These are phyloP conservation scores for Teleiodes luculella DNA, from an alignment of 2,888 invertebrate species.

Conservation along the genomic window DNA sequence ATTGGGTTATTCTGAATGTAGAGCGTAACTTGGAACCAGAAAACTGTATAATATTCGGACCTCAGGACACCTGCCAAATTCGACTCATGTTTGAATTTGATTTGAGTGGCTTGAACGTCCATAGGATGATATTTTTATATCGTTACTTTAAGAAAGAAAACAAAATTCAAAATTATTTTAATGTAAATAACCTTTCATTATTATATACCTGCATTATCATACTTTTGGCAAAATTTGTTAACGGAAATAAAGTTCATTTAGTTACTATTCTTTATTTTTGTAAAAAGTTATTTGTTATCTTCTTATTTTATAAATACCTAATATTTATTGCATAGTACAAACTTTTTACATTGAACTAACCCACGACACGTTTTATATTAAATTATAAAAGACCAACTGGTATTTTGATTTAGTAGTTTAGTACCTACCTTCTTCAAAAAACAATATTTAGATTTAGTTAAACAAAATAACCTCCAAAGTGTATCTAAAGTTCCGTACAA, in stretches of 20 bases:
- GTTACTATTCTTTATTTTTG: neutral
- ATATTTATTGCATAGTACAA: slow-evolving; percentile 50
- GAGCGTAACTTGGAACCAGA: slow-evolving; percentile 46
- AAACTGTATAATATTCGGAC: slow-evolving; percentile 43
- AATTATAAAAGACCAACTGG: slow-evolving; percentile 72
- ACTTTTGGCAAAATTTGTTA: slow-evolving; percentile 4
- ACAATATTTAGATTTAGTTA: neutral
- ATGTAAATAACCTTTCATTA: slow-evolving; percentile 8
- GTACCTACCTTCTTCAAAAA: slow-evolving; percentile 56
- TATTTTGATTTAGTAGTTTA: slow-evolving; percentile 78
- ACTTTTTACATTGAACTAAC: slow-evolving; percentile 57
- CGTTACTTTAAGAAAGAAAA: slow-evolving; percentile 9
- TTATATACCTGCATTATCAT: neutral
- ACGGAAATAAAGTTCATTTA: neutral
- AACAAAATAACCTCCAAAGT: neutral
- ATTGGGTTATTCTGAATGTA: neutral
- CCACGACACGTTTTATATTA: slow-evolving; percentile 66
- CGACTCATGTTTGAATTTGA: slow-evolving; percentile 53
- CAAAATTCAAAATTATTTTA: slow-evolving; percentile 19
- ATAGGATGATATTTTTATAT: slow-evolving; percentile 3
- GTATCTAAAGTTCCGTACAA: neutral
- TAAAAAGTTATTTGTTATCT: slow-evolving; percentile 9
- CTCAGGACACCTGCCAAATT: slow-evolving; percentile 58
- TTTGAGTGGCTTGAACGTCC: slow-evolving; percentile 50
- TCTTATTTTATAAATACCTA: slow-evolving; percentile 7